Conservation (phyloP, 2,113 vertebrate species). For the human (Homo sapiens) region DNA sequence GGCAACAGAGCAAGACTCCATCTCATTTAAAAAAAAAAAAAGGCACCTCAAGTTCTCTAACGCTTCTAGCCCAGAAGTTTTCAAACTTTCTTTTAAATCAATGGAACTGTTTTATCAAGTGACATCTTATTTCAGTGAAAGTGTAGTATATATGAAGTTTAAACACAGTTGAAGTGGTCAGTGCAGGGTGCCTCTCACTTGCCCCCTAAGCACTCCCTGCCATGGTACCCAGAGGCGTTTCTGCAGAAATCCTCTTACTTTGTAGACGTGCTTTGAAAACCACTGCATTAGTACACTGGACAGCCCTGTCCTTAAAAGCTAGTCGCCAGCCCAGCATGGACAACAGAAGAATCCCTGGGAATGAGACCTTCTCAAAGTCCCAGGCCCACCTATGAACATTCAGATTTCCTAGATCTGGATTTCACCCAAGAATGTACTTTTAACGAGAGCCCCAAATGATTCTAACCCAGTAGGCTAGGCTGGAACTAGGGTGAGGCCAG, state of each 20-base stretch:
- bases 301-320: neutral
- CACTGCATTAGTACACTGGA: accelerated
- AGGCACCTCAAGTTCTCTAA: neutral
- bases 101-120: neutral
- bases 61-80: neutral
- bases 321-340: neutral
- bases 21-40: too few species aligned
- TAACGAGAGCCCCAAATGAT: neutral
- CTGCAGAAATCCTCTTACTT: neutral
- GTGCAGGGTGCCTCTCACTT: accelerated
- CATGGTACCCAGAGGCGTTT: too few species aligned
- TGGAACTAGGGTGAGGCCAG: too few species aligned
- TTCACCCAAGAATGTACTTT: neutral
- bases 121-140: neutral
- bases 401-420: neutral
- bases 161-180: neutral
- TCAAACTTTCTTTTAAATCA: neutral
- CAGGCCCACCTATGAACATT: neutral
- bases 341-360: neutral
- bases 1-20: too few species aligned
- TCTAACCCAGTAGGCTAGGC: accelerated
- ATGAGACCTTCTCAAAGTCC: neutral
- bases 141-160: neutral
- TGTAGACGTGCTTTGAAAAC: too few species aligned
- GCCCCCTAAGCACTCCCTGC: neutral